phyloP scores from a whole-genome alignment of 2,113 vertebrate genomes.

The Hypocryptadius cinnamomeus region DNA sequence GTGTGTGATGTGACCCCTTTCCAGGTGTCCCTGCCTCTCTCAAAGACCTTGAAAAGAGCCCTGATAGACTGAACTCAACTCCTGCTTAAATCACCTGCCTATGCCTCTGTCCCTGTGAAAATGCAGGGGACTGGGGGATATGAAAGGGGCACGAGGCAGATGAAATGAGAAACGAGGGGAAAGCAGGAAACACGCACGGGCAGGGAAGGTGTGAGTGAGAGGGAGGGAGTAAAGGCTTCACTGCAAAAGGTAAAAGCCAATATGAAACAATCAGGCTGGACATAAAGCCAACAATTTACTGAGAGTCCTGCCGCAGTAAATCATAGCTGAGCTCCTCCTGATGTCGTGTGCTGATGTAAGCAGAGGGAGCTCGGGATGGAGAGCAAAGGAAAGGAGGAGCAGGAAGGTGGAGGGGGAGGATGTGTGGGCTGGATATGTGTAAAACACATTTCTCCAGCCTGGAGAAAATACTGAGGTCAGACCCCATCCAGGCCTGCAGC shows the following conservation, averaged over 20 bases:
- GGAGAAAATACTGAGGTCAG: not conserved
- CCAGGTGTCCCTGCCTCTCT: slow-evolving; percentile 26
- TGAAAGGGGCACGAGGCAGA: not conserved
- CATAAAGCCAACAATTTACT: not conserved
- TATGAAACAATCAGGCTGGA: not conserved
- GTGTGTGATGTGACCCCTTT: slow-evolving; percentile 8
- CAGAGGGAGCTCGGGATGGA: not conserved
- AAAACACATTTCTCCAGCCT: not conserved
- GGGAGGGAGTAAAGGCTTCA: slow-evolving; percentile 10
- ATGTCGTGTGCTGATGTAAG: not conserved
- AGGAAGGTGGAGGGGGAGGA: not conserved
- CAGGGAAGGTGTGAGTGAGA: not conserved
- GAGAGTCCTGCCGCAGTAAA: not conserved
- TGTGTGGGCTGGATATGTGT: fast-evolving
- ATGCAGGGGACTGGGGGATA: not conserved
- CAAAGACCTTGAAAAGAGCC: slow-evolving; percentile 40
- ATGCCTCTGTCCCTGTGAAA: not conserved
- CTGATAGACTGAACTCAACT: slow-evolving; percentile 37
- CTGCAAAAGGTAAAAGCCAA: not conserved
- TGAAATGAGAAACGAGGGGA: slow-evolving; percentile 20
- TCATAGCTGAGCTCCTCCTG: not conserved
- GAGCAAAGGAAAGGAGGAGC: not conserved
- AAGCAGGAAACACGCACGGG: not conserved
- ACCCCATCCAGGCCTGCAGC: fast-evolving
- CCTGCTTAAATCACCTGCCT: not conserved